These are phyloP conservation scores for Macquaria australasica DNA, from an alignment of 2,113 vertebrate species.

Conservation along the genomic window DNA sequence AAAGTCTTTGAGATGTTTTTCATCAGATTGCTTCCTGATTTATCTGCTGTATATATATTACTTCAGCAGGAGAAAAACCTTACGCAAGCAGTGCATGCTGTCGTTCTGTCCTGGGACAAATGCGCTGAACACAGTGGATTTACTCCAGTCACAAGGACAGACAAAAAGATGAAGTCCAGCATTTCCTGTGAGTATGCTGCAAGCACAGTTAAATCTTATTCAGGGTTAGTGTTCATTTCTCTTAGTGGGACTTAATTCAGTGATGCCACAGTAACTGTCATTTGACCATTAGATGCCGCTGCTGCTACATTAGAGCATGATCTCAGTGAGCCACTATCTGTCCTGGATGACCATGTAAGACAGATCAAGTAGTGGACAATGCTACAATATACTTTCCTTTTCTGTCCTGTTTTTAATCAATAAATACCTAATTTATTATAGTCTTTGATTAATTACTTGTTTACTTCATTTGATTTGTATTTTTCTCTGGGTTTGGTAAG, in stretches of 20 bases:
- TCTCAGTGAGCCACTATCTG: not conserved
- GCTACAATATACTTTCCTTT: not conserved
- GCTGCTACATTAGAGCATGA: not conserved
- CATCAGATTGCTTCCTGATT: not conserved
- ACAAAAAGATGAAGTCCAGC: conserved; percentile 42
- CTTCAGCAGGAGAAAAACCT: not conserved
- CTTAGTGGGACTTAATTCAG: not conserved
- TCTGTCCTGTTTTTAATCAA: not conserved
- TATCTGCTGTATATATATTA: not conserved
- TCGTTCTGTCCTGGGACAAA: not conserved
- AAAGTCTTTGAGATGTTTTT: not conserved
- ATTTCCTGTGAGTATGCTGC: conserved; percentile 39
- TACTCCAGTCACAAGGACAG: not conserved
- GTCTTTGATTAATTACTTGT: not conserved
- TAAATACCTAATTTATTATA: not conserved
- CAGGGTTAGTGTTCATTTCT: not conserved
- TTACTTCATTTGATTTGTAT: not conserved
- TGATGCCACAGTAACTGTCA: not conserved
- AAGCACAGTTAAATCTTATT: not conserved
- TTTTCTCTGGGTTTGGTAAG: conserved; percentile 31
- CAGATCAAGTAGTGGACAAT: not conserved
- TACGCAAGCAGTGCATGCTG: not conserved
- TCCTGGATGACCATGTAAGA: conserved; percentile 37
- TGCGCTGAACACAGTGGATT: not conserved
- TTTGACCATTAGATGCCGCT: conserved; percentile 27